phyloP scores from a whole-genome alignment of 2,888 invertebrate genomes.

The Xestia sexstrigata region DNA sequence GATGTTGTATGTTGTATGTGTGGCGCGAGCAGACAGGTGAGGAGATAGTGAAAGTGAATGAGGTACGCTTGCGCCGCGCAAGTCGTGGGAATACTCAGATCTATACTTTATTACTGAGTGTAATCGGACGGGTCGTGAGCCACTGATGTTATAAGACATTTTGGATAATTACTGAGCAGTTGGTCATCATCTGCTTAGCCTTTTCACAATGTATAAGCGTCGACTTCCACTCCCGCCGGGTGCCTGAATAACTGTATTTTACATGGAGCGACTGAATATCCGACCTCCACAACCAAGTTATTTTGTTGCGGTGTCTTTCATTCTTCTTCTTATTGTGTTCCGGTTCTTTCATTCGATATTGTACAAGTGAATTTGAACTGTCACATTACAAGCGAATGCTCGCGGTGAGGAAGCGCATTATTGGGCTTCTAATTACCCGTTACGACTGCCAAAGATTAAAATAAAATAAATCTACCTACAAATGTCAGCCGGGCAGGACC shows the following conservation, averaged over 20 bases:
- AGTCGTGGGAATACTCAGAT: constrained; percentile 45
- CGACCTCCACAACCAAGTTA: background rate
- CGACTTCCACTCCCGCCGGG: background rate
- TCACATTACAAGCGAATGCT: too few species aligned
- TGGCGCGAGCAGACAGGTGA: constrained; percentile 33
- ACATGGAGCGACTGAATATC: background rate
- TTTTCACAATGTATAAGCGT: background rate
- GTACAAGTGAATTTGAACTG: too few species aligned
- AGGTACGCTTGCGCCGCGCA: constrained; percentile 33
- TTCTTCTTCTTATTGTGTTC: too few species aligned
- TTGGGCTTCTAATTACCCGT: background rate
- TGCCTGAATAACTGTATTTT: background rate
- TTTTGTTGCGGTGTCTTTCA: too few species aligned
- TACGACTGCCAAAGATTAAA: background rate
- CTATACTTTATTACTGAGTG: constrained; percentile 47
- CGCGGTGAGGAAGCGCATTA: too few species aligned
- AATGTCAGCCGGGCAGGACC: background rate
- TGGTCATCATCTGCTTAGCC: background rate
- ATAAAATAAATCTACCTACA: background rate
- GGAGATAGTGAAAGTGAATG: constrained; percentile 56
- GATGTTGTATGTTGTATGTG: constrained; percentile 4
- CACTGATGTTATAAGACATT: background rate
- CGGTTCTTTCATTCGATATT: too few species aligned
- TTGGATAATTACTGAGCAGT: background rate
- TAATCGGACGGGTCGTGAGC: constrained; percentile 21